Evolutionary conservation across 2,797 vertebrate species (phyloP).

Genomic region (Caiman crocodilus): DNA sequence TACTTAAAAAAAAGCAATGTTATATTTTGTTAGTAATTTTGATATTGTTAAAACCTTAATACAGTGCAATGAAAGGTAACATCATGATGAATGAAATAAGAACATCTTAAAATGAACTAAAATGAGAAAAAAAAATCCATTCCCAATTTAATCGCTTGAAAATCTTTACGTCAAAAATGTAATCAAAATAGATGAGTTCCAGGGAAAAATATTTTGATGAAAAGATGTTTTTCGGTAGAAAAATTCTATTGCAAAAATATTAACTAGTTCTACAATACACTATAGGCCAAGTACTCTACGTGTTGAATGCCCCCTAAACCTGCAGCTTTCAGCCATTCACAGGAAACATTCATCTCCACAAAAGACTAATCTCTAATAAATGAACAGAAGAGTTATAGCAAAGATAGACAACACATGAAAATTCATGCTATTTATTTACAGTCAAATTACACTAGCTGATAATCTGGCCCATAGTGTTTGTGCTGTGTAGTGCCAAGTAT

Average conservation of each 20-base stretch:
- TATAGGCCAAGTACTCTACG: accelerated
- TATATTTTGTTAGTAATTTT: no score
- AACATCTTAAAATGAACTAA: not conserved
- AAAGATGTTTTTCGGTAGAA: not conserved
- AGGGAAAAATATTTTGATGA: not conserved
- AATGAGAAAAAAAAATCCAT: not conserved
- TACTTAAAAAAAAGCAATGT: no score
- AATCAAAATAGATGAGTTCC: not conserved
- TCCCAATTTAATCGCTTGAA: not conserved
- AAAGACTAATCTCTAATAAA: not conserved
- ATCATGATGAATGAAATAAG: not conserved
- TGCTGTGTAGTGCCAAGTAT: not conserved
- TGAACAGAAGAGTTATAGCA: not conserved
- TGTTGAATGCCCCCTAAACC: not conserved
- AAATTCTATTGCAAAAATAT: not conserved
- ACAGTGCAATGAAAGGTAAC: no score
- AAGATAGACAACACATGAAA: accelerated
- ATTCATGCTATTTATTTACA: not conserved
- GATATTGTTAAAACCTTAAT: not conserved
- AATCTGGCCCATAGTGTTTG: not conserved
- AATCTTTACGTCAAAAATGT: not conserved
- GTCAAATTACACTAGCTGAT: not conserved
- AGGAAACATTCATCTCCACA: not conserved
- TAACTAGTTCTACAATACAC: not conserved
- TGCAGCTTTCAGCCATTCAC: not conserved